phyloP scores from a whole-genome alignment of 2,113 vertebrate species.

The Tichodroma muraria region DNA sequence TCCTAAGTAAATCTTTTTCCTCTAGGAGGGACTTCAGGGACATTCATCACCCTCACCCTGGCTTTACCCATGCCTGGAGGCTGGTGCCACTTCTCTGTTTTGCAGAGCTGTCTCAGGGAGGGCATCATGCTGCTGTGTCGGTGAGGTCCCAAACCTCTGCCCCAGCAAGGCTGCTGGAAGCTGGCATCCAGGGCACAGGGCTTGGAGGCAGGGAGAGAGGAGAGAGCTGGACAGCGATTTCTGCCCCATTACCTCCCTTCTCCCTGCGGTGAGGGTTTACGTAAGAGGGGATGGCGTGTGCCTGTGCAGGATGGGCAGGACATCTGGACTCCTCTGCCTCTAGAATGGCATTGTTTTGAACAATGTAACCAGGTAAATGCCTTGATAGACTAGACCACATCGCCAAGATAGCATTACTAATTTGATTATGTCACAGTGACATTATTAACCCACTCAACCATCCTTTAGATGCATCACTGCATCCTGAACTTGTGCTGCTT shows the following conservation, averaged over 20 bases:
- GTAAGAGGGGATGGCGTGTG: neutral
- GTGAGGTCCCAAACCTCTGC: accelerated
- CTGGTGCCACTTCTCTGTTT: neutral
- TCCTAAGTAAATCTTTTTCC: neutral
- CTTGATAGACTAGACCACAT: slow-evolving; percentile 16
- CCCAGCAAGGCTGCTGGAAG: neutral
- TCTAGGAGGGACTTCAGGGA: neutral
- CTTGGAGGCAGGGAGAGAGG: neutral
- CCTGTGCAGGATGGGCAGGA: neutral
- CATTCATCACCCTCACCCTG: neutral
- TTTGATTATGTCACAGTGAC: slow-evolving; percentile 54
- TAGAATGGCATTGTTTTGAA: neutral
- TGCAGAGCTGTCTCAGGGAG: neutral
- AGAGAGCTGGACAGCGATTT: neutral
- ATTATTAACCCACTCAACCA: slow-evolving; percentile 58
- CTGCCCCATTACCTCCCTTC: slow-evolving; percentile 7
- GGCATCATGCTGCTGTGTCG: neutral
- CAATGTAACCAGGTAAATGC: slow-evolving; percentile 43
- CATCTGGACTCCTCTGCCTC: neutral
- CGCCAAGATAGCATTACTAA: slow-evolving; percentile 47
- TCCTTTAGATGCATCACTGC: slow-evolving; percentile 26
- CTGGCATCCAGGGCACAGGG: neutral
- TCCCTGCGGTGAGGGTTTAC: neutral
- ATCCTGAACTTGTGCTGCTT: slow-evolving; percentile 5
- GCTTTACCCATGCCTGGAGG: neutral